Evolutionary conservation across 2,113 vertebrate species (phyloP).

Genomic region (Anseranas semipalmata): DNA sequence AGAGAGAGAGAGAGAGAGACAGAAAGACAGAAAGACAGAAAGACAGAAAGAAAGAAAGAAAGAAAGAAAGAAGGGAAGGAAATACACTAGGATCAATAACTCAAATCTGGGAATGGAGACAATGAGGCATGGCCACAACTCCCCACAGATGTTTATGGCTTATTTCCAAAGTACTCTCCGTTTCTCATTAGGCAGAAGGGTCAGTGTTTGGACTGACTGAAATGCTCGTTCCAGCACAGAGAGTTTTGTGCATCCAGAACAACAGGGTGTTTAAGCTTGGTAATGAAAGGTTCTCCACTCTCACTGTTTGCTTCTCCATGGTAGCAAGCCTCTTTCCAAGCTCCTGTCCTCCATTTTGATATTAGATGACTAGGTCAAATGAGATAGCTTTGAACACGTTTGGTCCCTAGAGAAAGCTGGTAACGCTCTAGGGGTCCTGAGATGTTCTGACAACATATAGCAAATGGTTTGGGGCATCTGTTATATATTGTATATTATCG

Average conservation of each 20-base stretch:
- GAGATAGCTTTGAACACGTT: background rate
- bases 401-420: background rate
- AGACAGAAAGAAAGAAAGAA: background rate
- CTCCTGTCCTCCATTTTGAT: background rate
- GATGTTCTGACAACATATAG: background rate
- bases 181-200: background rate
- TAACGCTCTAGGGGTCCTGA: background rate
- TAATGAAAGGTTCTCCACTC: background rate
- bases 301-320: background rate
- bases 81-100: fast-evolving
- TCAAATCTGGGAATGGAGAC: background rate
- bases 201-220: background rate
- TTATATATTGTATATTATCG: background rate
- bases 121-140: background rate
- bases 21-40: background rate
- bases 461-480: background rate
- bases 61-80: background rate
- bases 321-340: background rate
- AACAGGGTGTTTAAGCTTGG: background rate
- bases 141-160: background rate
- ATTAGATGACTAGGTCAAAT: background rate
- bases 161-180: background rate
- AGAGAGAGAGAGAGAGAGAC: too few species aligned
- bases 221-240: background rate
- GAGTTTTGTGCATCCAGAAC: background rate